A percentile compares a stretch with the other conserved stretches of the same genome.
These are phyloP conservation scores for Nephrotoma guestfalica DNA, from an alignment of 2,888 invertebrate species.

Conservation along the genomic window DNA sequence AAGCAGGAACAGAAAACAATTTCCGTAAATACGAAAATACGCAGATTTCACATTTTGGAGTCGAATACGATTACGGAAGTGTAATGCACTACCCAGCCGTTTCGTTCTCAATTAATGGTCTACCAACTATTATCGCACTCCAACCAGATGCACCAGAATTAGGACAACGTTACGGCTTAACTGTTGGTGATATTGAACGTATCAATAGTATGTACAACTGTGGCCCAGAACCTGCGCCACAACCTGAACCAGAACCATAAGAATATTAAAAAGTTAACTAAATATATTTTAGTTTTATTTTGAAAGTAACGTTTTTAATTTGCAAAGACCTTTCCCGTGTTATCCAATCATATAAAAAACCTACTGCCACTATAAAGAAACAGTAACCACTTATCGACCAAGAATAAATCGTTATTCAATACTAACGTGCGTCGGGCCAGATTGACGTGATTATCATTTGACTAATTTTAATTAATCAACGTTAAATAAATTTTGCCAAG, in stretches of 20 bases:
- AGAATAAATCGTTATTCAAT: background rate
- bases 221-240: background rate
- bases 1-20: constrained; percentile 44
- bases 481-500: background rate
- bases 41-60: constrained; percentile 45
- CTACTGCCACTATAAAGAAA: background rate
- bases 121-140: constrained; percentile 51
- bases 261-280: background rate
- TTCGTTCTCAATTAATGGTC: constrained; percentile 55
- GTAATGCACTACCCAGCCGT: constrained; percentile 65
- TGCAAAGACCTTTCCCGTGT: too few species aligned
- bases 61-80: constrained; percentile 60
- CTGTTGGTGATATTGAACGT: constrained; percentile 19
- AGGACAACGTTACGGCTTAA: constrained; percentile 21
- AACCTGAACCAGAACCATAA: too few species aligned
- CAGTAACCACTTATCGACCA: background rate
- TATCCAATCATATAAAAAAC: background rate
- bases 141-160: constrained; percentile 17
- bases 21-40: constrained; percentile 47
- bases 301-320: background rate
- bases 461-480: too few species aligned
- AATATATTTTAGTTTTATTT: background rate
- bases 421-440: too few species aligned
- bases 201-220: constrained; percentile 21
- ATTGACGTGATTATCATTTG: too few species aligned